These are phyloP conservation scores for Pogonophryne albipinna DNA, from an alignment of 2,797 vertebrate species.

Conservation along the genomic window DNA sequence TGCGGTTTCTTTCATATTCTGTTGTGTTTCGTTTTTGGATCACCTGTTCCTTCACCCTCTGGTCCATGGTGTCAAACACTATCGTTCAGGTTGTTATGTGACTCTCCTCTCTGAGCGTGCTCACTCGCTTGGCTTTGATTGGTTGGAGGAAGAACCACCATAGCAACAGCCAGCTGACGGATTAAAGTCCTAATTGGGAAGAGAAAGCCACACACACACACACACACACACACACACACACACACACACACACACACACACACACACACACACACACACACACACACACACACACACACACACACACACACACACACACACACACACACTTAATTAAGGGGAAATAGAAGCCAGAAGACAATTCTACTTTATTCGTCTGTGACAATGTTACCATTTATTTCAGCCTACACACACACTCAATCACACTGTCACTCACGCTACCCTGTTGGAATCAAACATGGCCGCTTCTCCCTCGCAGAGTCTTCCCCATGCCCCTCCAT, in stretches of 20 bases:
- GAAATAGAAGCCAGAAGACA: slow-evolving; percentile 44
- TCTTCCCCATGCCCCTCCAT: slow-evolving; percentile 65
- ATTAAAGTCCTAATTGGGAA: slow-evolving; percentile 76
- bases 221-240: slow-evolving; percentile 14
- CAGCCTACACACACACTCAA: not conserved
- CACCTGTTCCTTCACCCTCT: slow-evolving; percentile 1
- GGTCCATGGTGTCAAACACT: slow-evolving; percentile 28
- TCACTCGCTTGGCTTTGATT: slow-evolving; percentile 52
- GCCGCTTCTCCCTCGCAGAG: slow-evolving; percentile 50
- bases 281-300: slow-evolving; percentile 7
- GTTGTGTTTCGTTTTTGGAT: slow-evolving; percentile 1
- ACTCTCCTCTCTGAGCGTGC: slow-evolving; percentile 53
- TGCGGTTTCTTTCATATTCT: not conserved
- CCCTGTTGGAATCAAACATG: slow-evolving; percentile 54
- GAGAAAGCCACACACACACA: slow-evolving; percentile 65
- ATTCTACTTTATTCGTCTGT: slow-evolving; percentile 46
- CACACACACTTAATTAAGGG: slow-evolving; percentile 65
- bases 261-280: not conserved
- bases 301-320: not conserved
- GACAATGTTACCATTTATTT: slow-evolving; percentile 20
- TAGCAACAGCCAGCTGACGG: slow-evolving; percentile 79
- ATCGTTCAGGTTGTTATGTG: slow-evolving; percentile 27
- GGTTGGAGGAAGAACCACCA: slow-evolving; percentile 61
- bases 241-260: not conserved
- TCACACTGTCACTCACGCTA: slow-evolving; percentile 35